Base-by-base conservation (phyloP, 1,140 invertebrate genomes). In the Panulirus ornatus region DNA sequence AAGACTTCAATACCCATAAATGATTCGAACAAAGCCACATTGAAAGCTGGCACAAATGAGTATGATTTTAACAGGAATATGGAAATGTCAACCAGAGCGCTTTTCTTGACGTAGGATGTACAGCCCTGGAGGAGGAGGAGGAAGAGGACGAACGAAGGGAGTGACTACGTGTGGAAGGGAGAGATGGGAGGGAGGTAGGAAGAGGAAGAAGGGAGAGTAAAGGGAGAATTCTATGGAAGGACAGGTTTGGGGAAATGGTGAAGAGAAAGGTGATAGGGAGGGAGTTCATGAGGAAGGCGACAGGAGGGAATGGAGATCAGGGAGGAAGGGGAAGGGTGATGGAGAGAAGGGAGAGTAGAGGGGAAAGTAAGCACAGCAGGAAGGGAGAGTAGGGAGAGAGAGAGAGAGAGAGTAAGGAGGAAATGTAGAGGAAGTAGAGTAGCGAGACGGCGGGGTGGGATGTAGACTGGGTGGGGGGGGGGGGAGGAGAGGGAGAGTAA, bases 31-130 rank as follows among this genome's bases (percentile, higher is more conserved):
- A 91, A 91, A 91, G 84, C 66, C 63, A 27, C 84, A 87, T 83
- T 88, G 84, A 91, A 91, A 73, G 75, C 76, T 27, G 22, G 38
- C 84, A 73, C 84, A 91, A 91, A 91, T 91, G 90, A 87, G 84
- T 91, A 88, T 91, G 84, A 91, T 91, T 91, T 91, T 91, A 87
- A 87, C 90, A 87, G 90, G 73, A 91, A 91, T 91, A 85, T 84
- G 89, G 83, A 91, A 91, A 91, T 84, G 82, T 86, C 89, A 79
- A 73, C 71, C 19, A 36, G n/a, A 19, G 34, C 16, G 75, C 47
- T 54, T 87, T 73, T 63, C 47, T 63, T 58, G 70, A n/a, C 22
- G 36, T 22, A 30, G 27, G 47, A 9, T 36, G 30, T 27, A 27
- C 22, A 47, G 9, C 34, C 3, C 19, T 34, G n/a, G 71, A 73